Percentiles rank a stretch among this genome's conserved stretches.
Evolutionary conservation across 2,113 vertebrate species (phyloP).

Genomic region (Gobio gobio): DNA sequence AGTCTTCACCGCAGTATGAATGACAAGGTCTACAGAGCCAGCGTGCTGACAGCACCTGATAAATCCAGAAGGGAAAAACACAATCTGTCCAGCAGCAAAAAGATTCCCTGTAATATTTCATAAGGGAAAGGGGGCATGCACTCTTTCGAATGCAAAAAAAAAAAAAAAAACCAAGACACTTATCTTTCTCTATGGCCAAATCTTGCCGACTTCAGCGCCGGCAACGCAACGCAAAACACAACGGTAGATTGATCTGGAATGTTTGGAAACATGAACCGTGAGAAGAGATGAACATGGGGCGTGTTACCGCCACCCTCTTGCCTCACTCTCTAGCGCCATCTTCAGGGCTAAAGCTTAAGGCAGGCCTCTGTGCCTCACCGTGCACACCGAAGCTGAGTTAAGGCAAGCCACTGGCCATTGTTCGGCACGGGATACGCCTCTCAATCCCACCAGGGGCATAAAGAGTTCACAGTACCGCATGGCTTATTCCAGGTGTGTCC

Average conservation of each 20-base stretch:
- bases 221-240: conserved; percentile 5
- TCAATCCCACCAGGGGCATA: background rate
- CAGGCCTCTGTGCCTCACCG: conserved; percentile 64
- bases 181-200: background rate
- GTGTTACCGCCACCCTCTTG: conserved; percentile 30
- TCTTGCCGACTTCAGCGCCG: background rate
- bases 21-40: conserved; percentile 28
- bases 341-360: conserved; percentile 67
- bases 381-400: conserved; percentile 60
- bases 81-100: conserved; percentile 67
- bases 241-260: conserved; percentile 67
- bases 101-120: conserved; percentile 54
- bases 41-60: conserved; percentile 37
- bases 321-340: conserved; percentile 28
- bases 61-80: conserved; percentile 49
- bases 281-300: background rate
- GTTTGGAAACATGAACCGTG: conserved; percentile 49
- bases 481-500: conserved; percentile 7
- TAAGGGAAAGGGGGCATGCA: conserved; percentile 10
- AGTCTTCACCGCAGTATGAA: conserved; percentile 22
- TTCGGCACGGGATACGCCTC: background rate
- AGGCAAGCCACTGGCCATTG: conserved; percentile 65
- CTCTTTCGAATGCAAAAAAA: conserved; percentile 33
- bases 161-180: background rate
- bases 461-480: conserved; percentile 1